Base-by-base conservation (phyloP, 2,888 invertebrate species). In the Oscheius sp. region DNA sequence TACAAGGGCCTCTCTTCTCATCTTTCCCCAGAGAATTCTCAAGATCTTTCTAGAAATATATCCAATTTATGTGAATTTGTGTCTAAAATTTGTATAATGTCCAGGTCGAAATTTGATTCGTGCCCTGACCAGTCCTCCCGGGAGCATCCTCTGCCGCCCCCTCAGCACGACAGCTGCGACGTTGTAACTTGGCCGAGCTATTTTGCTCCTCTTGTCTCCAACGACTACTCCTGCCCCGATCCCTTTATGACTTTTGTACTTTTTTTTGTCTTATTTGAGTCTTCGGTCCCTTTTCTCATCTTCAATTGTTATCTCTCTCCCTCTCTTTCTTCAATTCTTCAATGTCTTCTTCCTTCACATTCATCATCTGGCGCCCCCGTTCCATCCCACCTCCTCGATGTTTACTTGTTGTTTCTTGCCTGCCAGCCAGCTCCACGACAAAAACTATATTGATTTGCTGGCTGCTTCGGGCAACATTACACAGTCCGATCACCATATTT, bases 131-230 rank as follows among this genome's bases (percentile, higher is more conserved):
- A n/a, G 16, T 49, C 49, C 55, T 55, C 55, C 25, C 55, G 55
- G 55, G 55, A 55, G 21, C 21, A 13, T 13, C 55, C 23, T 25
- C 21, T 21, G 61, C 52, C 66, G 52, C 52, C 66, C 66, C 66
- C 66, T 52, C 52, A 49, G 27, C n/a, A 9, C 18, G 29, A 23
- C 66, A 66, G 66, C 66, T 66, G 66, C 52, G 52, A 27, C 49
- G 66, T 52, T 66, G 66, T 66, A 66, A 66, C 66, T 66, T 52
- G 49, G 66, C 66, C 66, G 66, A 43, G 66, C 66, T 66, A 66
- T 66, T 66, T 66, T 66, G 52, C 66, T 66, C 63, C 43, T 46
- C 21, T 43, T 35, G 56, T 55, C 27, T 55, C 56, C 56, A 55
- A 49, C 35, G 35, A 35, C 35, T 35, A 35, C 35, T 35, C 5